Conservation (phyloP, 2,888 invertebrate species). For the Aspidiotus rigidus region DNA sequence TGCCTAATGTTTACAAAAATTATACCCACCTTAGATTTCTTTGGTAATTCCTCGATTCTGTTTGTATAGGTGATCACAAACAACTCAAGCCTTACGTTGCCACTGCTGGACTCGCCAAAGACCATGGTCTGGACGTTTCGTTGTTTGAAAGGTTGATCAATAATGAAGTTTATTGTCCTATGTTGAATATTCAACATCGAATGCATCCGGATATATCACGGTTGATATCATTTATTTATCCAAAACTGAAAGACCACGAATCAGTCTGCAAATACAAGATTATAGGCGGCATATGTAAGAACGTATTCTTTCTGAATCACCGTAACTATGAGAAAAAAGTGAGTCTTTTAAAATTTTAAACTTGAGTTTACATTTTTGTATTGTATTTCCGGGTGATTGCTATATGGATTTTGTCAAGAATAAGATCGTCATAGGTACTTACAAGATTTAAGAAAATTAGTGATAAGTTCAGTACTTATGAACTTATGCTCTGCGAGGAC, state of each 20-base stretch:
- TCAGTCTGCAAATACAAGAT: conserved; percentile 50
- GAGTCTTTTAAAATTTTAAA: too few species aligned
- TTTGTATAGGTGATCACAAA: conserved; percentile 61
- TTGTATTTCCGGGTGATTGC: too few species aligned
- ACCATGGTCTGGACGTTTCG: conserved; percentile 47
- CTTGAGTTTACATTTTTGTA: too few species aligned
- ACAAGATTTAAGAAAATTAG: too few species aligned
- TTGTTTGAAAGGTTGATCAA: conserved; percentile 49
- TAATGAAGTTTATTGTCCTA: conserved; percentile 44
- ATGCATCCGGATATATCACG: conserved; percentile 48
- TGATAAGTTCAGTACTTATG: too few species aligned
- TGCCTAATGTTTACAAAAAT: too few species aligned
- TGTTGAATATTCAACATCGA: conserved; percentile 46
- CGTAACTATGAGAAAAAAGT: conserved; percentile 50
- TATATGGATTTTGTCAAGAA: too few species aligned
- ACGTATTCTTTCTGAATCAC: conserved; percentile 62
- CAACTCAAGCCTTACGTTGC: conserved; percentile 56
- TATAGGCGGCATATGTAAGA: conserved; percentile 53
- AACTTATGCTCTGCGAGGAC: too few species aligned
- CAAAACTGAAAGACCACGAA: conserved; percentile 51
- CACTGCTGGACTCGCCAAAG: conserved; percentile 44
- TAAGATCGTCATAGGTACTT: too few species aligned
- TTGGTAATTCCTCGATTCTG: not conserved
- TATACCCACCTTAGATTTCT: too few species aligned
- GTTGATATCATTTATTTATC: conserved; percentile 55